Base-by-base conservation (phyloP, 2,888 invertebrate species). In the Rhorus exstirpatorius region DNA sequence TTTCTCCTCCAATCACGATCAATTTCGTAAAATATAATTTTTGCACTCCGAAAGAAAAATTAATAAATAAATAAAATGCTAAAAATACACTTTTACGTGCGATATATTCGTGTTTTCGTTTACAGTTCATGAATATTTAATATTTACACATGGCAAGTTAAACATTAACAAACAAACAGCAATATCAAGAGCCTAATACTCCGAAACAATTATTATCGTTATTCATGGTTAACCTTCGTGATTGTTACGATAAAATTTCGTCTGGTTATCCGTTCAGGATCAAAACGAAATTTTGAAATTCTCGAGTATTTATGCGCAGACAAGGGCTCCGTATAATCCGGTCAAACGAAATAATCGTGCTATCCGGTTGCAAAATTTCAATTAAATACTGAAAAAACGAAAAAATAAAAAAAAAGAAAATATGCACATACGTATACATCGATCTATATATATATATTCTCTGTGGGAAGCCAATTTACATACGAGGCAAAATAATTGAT, bases 101-200 rank as follows among this genome's bases (percentile, higher is more conserved):
- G 41, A 79, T 46, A 63, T 55, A 53, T 63, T 70, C 58, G 60
- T 49, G 17, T 70, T 65, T 60, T 26, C 31, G 21, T 76, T 71
- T 14, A 63, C 68, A 75, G 12, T 71, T 65, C 31, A 49, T 17
- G 41, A 71, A 65, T 70, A 58, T 58, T n/a, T n/a, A n/a, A n/a
- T n/a, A n/a, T n/a, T n/a, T n/a, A n/a, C n/a, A n/a, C n/a, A 49
- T 63, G 31, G 44, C 17, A 17, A 26, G 26, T 10, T 2, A 41
- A 44, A 44, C 7, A 3, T 38, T 26, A 19, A 31, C 2, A 31
- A 55, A 19, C 17, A 4, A 49, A 7, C 35, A 21, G 14, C 7
- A 55, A 65, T n/a, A 10, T 46, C 1, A 12, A 58, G 17, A 3
- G 19, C 65, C 49, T 65, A 44, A 63, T 24, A 24, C 10, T 19